phyloP scores from a whole-genome alignment of 2,888 invertebrate species.

The Platycheirus rosarum region DNA sequence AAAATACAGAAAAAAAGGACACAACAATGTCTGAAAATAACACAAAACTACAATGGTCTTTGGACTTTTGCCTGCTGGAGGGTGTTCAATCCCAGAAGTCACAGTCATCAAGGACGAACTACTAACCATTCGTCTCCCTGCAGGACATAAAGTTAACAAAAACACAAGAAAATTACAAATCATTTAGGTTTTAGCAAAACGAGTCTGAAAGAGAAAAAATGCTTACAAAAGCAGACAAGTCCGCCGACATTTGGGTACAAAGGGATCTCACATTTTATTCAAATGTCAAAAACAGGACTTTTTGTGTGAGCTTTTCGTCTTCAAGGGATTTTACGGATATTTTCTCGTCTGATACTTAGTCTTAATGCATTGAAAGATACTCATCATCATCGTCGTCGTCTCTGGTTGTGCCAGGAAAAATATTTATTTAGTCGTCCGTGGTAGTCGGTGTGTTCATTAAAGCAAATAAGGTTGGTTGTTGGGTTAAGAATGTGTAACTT shows the following conservation, averaged over 20 bases:
- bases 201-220: background rate
- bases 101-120: slow-evolving; percentile 38
- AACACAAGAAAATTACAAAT: slow-evolving; percentile 46
- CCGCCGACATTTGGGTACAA: slow-evolving; percentile 23
- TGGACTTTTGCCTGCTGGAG: slow-evolving; percentile 13
- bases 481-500: background rate
- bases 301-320: background rate
- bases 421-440: background rate
- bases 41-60: background rate
- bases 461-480: slow-evolving; percentile 44
- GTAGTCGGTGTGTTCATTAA: slow-evolving; percentile 47
- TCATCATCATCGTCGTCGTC: background rate
- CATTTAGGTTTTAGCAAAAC: slow-evolving; percentile 31
- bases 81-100: slow-evolving; percentile 41
- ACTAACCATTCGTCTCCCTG: slow-evolving; percentile 46
- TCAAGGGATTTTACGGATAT: slow-evolving; percentile 3
- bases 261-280: slow-evolving; percentile 50
- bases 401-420: background rate
- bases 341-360: background rate
- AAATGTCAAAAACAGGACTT: slow-evolving; percentile 48
- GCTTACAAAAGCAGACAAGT: slow-evolving; percentile 1
- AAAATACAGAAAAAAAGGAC: background rate
- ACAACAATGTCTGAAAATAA: background rate
- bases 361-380: slow-evolving; percentile 2
- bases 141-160: slow-evolving; percentile 26